Evolutionary conservation across 1,140 invertebrate species (phyloP).

Genomic region (Brachionus manjavacas): DNA sequence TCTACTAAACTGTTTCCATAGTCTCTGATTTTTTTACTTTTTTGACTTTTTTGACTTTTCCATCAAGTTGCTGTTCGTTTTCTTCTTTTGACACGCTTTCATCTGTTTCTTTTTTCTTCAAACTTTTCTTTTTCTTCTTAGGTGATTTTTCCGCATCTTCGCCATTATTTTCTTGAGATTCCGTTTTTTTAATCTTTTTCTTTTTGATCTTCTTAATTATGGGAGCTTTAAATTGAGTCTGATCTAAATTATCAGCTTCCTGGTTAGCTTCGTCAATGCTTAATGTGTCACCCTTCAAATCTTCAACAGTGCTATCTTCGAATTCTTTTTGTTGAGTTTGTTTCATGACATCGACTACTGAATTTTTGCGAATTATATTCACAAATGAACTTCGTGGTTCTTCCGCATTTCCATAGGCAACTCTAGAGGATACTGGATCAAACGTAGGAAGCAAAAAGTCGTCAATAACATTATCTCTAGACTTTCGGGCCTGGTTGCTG

Average conservation of each 20-base stretch:
- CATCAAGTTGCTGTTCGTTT: not conserved
- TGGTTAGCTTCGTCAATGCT: not conserved
- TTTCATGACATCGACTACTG: not conserved
- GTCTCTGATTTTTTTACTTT: slow-evolving; percentile 8
- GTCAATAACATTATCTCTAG: not conserved
- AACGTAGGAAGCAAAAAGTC: not conserved
- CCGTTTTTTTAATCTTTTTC: slow-evolving; percentile 8
- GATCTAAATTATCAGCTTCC: not conserved
- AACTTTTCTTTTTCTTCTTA: not conserved
- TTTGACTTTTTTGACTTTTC: not conserved
- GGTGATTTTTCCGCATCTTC: not conserved
- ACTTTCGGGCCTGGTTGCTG: not conserved
- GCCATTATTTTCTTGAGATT: not conserved
- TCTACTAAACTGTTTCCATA: not conserved
- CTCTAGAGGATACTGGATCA: not conserved
- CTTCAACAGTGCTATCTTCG: not conserved
- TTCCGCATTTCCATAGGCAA: not conserved
- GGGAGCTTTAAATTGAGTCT: not conserved
- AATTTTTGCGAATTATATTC: not conserved
- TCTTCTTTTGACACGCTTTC: not conserved
- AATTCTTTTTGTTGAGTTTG: not conserved
- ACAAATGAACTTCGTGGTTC: not conserved
- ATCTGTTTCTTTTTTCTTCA: not conserved
- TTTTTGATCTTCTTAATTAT: not conserved
- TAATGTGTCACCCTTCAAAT: not conserved